Evolutionary conservation across 2,888 invertebrate genomes (phyloP).

Genomic region (Candidula unifasciata): DNA sequence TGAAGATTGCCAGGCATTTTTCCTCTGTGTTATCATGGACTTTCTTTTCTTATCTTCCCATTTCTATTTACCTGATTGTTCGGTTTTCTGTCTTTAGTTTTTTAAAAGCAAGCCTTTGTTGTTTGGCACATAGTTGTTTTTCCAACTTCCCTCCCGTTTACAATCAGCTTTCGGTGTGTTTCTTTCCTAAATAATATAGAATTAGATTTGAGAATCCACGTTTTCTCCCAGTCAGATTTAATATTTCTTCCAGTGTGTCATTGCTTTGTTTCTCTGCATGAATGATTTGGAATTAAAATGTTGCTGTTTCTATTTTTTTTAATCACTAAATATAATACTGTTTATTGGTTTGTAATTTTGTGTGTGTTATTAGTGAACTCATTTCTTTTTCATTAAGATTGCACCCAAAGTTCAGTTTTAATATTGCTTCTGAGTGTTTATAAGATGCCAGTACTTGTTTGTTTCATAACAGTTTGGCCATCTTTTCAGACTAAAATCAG

Average conservation of each 20-base stretch:
- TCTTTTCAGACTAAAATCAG: no score
- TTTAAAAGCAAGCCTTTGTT: not conserved
- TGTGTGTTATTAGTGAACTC: no score
- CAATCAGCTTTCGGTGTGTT: not conserved
- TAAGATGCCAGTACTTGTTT: no score
- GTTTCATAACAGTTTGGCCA: no score
- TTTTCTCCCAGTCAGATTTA: no score
- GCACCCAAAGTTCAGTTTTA: no score
- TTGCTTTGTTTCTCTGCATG: not conserved
- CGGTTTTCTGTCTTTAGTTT: not conserved
- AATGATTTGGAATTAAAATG: no score
- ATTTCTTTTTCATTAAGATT: no score
- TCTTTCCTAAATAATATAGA: not conserved
- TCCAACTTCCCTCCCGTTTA: not conserved
- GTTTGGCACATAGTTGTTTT: not conserved
- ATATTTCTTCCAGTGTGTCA: not conserved
- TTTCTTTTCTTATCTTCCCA: constrained; percentile 21
- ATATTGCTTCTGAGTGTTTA: no score
- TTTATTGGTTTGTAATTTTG: no score
- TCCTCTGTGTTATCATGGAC: not conserved
- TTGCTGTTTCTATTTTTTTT: no score
- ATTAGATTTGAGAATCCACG: not conserved
- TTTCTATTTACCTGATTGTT: not conserved
- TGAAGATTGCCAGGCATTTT: not conserved
- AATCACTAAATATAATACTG: no score